Evolutionary conservation across 1,140 invertebrate genomes (phyloP).

Genomic region (Chlorops oryzae): DNA sequence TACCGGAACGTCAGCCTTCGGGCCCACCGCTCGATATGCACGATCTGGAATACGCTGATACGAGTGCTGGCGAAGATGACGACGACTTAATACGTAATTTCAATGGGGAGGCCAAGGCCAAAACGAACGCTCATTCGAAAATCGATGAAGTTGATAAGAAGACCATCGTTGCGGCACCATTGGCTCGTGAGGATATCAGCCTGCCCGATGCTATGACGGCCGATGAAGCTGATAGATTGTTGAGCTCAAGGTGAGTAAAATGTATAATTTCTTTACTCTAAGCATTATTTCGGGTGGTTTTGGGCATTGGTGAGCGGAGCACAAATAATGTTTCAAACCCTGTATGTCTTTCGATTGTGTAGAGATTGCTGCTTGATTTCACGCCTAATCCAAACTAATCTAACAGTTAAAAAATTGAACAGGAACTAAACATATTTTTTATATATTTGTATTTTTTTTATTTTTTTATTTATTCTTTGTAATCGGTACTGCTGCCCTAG

Average conservation of each 20-base stretch:
- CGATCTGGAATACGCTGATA: slow-evolving; percentile 53
- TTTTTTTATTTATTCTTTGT: background rate
- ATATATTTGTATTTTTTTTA: background rate
- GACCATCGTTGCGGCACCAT: slow-evolving; percentile 23
- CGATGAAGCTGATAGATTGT: slow-evolving; percentile 75
- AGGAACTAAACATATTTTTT: no score
- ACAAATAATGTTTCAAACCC: no score
- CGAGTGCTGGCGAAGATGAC: slow-evolving; percentile 51
- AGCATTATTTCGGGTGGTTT: no score
- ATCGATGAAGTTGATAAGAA: slow-evolving; percentile 15
- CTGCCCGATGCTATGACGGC: slow-evolving; percentile 69
- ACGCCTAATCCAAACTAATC: no score
- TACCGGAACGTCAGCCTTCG: slow-evolving; percentile 30
- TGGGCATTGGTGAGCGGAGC: no score
- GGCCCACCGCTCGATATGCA: slow-evolving; percentile 36
- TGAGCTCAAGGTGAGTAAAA: slow-evolving; percentile 68
- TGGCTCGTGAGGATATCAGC: slow-evolving; percentile 27
- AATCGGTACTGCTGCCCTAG: background rate
- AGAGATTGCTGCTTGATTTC: no score
- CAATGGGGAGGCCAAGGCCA: slow-evolving; percentile 35
- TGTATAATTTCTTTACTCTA: no score
- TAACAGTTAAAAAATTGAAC: no score
- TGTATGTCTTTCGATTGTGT: no score
- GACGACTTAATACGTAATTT: slow-evolving; percentile 43
- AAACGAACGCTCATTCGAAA: slow-evolving; percentile 26